Conservation (phyloP, 1,140 invertebrate genomes). For the Drosophila miranda region DNA sequence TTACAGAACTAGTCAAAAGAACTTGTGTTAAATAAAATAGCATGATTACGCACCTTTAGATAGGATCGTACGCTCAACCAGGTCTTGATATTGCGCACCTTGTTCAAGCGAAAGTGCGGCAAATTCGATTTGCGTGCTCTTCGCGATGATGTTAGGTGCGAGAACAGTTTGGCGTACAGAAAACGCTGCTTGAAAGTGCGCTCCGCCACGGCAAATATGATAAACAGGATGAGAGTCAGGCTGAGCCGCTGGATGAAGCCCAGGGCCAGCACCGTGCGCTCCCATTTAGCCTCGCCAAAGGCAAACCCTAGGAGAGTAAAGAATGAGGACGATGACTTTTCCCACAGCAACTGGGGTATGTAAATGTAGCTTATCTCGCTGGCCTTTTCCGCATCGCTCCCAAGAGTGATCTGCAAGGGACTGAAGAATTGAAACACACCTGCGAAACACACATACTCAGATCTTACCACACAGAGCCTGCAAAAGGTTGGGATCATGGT, state of each 20-base stretch:
- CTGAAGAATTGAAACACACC: neutral
- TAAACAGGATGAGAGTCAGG: constrained; percentile 92
- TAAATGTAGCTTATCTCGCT: constrained; percentile 79
- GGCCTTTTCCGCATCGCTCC: constrained; percentile 66
- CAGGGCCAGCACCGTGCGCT: constrained; percentile 73
- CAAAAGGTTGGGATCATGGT: constrained; percentile 85
- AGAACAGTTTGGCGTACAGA: constrained; percentile 97
- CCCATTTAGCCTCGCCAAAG: constrained; percentile 76
- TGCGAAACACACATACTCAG: no score
- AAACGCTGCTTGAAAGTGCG: constrained; percentile 96
- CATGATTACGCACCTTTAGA: constrained; percentile 88
- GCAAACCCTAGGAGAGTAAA: constrained; percentile 70
- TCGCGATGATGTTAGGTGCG: constrained; percentile 95
- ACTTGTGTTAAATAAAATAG: neutral
- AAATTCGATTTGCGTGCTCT: constrained; percentile 95
- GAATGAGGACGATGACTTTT: constrained; percentile 81
- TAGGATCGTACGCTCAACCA: constrained; percentile 98
- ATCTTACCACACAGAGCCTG: constrained; percentile 83
- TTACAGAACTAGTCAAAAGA: no score
- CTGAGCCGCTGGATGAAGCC: constrained; percentile 85
- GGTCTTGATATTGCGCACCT: constrained; percentile 98
- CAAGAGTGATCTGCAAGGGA: constrained; percentile 56
- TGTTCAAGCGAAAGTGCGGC: constrained; percentile 97
- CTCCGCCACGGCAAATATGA: constrained; percentile 96
- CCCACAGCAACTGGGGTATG: constrained; percentile 81